Evolutionary conservation across 2,888 invertebrate species (phyloP).

Genomic region (Lithophane ornitopus): DNA sequence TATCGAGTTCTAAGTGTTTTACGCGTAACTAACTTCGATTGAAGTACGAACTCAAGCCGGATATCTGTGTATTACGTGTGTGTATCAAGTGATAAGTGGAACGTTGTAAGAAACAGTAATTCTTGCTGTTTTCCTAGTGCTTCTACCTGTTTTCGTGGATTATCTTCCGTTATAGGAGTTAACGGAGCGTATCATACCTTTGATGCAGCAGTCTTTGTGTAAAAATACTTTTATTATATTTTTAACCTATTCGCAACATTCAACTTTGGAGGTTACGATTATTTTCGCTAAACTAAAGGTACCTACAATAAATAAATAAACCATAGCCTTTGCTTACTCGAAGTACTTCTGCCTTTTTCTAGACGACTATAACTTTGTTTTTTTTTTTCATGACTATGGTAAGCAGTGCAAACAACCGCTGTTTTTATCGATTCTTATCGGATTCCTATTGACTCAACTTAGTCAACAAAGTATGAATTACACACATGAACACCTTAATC

Average conservation of each 20-base stretch:
- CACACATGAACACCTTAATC: not conserved
- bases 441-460: slow-evolving; percentile 42
- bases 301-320: not conserved
- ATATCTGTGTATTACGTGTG: slow-evolving; percentile 70
- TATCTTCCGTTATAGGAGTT: slow-evolving; percentile 80
- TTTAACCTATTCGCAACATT: slow-evolving; percentile 43
- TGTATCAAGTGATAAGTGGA: slow-evolving; percentile 62
- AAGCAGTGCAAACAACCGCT: slow-evolving; percentile 20
- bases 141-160: slow-evolving; percentile 80
- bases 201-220: slow-evolving; percentile 77
- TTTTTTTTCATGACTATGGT: slow-evolving; percentile 22
- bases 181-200: slow-evolving; percentile 77
- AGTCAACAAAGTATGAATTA: slow-evolving; percentile 1
- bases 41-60: slow-evolving; percentile 64
- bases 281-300: slow-evolving; percentile 2
- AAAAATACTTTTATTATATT: slow-evolving; percentile 61
- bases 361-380: not conserved
- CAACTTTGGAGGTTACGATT: slow-evolving; percentile 55
- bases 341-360: not conserved
- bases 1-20: slow-evolving; percentile 62
- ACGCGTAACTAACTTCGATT: slow-evolving; percentile 56
- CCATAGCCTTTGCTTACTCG: slow-evolving; percentile 20
- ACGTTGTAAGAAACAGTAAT: slow-evolving; percentile 70
- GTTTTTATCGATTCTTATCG: slow-evolving; percentile 53
- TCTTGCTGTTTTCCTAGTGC: slow-evolving; percentile 76